A percentile compares a stretch with the other conserved stretches of the same genome.
phyloP scores from a whole-genome alignment of 2,797 vertebrate species.

The Intellagama lesueurii region DNA sequence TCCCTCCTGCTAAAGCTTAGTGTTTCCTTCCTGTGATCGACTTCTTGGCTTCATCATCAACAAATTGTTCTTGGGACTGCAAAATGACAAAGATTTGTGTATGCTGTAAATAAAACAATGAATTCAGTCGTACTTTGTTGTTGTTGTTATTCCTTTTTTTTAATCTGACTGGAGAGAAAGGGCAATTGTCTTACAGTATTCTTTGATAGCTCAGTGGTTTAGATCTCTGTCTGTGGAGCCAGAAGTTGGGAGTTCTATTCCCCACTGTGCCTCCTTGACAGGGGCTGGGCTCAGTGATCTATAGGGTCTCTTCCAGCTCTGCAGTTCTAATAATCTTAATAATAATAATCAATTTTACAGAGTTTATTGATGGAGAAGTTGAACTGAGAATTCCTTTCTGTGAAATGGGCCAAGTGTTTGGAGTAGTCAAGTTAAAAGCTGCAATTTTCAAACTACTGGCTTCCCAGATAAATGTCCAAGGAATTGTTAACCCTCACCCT shows the following conservation, averaged over 20 bases:
- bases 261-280: no score
- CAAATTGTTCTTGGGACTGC: constrained; percentile 62
- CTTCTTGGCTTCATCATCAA: constrained; percentile 67
- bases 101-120: neutral
- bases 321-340: neutral
- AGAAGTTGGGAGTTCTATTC: no score
- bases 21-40: constrained; percentile 71
- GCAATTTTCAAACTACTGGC: neutral
- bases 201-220: constrained; percentile 5
- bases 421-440: neutral
- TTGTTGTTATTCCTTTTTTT: neutral
- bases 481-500: neutral
- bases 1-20: constrained; percentile 78
- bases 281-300: no score
- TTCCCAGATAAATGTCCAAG: neutral
- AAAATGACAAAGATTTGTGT: constrained; percentile 9
- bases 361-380: neutral
- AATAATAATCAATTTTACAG: neutral
- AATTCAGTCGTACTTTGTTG: neutral
- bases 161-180: neutral
- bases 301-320: no score
- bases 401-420: neutral
- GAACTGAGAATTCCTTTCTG: neutral
- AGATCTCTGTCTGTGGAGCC: no score
- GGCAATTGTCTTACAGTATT: neutral